Evolutionary conservation across 2,888 invertebrate species (phyloP), one percentile per base, ranked within the genome.

Genomic region (Athalia circularis): DNA sequence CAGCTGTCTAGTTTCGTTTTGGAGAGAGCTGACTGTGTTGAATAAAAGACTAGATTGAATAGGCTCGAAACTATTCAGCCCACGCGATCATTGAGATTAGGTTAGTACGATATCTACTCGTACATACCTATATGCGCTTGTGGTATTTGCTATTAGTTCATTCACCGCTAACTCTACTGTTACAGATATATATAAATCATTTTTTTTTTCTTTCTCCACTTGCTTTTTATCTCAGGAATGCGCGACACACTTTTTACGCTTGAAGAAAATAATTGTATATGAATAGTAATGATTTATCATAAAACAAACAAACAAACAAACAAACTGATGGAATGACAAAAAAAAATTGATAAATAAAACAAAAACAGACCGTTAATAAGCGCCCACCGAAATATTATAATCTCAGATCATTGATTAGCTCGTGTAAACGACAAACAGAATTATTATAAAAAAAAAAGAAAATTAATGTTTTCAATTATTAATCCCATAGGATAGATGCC

Each of bases 211-310:
- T 2, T 2, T 29, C 29, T 29, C 29, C 2, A 29, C 29, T 29
- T 29, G 29, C 29, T 29, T 29, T 29, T 68, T 68, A 4, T 4
- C 54, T 43, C 7, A 43, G 52, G 68, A 68, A 68, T 68, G 52
- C 29, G 29, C 52, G 68, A 54, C 68, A 68, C 68, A 68, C 68
- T 68, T 68, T 52, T 68, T 68, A 15, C 68, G 54, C 68, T 68
- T 11, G 15, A 54, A 29, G 29, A 52, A 68, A 68, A 29, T 29
- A 29, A 29, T 29, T 29, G 29, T 29, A 29, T 29, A 29, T 29
- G 52, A 68, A 68, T 68, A 52, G 43, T 43, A 68, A 43, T 68
- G 9, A 6, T 15, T 54, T 0, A 29, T 29, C 29, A 54, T 54
- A 54, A 54, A 3, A 43, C 50, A 3, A 43, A 54, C 5, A 11